A percentile compares a stretch with the other conserved stretches of the same genome.
These are phyloP conservation scores for Rhineura floridana DNA, from an alignment of 2,113 vertebrate species.

Conservation along the genomic window DNA sequence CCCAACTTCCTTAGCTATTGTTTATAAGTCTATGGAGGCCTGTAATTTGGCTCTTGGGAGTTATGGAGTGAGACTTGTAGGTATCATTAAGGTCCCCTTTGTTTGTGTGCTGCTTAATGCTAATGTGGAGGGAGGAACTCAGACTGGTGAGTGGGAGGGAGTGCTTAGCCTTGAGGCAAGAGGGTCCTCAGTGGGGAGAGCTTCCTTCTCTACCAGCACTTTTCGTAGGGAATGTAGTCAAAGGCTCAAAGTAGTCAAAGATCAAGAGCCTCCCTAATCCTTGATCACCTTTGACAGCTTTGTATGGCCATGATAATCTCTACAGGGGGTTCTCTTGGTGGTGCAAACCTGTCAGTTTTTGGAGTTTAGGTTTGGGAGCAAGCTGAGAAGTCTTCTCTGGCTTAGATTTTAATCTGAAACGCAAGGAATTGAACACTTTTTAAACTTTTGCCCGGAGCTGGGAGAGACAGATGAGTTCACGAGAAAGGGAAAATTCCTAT, in stretches of 20 bases:
- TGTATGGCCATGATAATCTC: neutral
- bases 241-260: neutral
- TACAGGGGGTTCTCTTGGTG: neutral
- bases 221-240: neutral
- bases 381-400: neutral
- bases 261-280: neutral
- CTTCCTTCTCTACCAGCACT: neutral
- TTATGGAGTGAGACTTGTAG: neutral
- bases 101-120: neutral
- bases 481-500: neutral
- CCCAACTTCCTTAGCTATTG: too few species aligned
- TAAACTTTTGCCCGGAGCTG: neutral
- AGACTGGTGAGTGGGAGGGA: neutral
- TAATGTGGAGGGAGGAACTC: neutral
- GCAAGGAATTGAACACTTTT: neutral
- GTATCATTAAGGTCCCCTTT: neutral
- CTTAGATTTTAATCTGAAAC: neutral
- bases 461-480: neutral
- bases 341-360: neutral
- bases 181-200: neutral
- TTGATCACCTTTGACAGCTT: neutral
- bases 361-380: neutral
- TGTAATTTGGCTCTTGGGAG: too few species aligned
- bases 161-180: neutral
- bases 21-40: too few species aligned